A percentile compares a stretch with the other conserved stretches of the same genome.
phyloP scores from a whole-genome alignment of 2,888 invertebrate species.

The Diplazon laetatorius region DNA sequence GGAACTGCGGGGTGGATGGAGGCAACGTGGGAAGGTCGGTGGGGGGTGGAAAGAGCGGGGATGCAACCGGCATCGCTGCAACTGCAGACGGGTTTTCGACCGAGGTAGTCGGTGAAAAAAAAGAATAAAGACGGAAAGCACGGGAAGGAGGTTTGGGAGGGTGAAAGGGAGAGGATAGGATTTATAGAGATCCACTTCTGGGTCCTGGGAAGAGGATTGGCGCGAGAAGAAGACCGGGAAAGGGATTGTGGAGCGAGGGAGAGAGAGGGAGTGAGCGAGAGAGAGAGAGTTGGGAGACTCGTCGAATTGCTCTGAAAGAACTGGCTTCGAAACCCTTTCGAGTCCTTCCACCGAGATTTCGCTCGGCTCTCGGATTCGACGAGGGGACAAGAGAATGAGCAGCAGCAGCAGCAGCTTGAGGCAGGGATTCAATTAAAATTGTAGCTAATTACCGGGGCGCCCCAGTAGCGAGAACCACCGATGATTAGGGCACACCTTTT shows the following conservation, averaged over 20 bases:
- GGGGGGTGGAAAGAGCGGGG: constrained; percentile 27
- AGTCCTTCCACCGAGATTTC: constrained; percentile 7
- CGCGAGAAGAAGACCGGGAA: constrained; percentile 41
- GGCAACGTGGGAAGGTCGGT: constrained; percentile 57
- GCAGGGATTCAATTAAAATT: constrained; percentile 64
- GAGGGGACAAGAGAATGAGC: constrained; percentile 30
- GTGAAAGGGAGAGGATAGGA: constrained; percentile 62
- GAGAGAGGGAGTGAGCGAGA: constrained; percentile 23
- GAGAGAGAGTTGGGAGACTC: constrained; percentile 37
- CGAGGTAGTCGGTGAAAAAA: constrained; percentile 60
- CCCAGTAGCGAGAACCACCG: not conserved
- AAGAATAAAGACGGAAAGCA: constrained; percentile 46
- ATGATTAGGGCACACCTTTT: constrained; percentile 13
- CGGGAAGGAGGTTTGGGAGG: too few species aligned
- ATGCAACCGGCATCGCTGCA: constrained; percentile 39
- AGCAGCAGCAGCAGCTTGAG: constrained; percentile 22
- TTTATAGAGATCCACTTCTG: constrained; percentile 71
- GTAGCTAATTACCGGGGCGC: constrained; percentile 53
- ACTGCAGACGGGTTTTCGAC: constrained; percentile 37
- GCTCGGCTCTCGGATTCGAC: not conserved
- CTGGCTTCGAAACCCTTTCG: constrained; percentile 46
- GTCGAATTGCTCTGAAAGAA: constrained; percentile 32
- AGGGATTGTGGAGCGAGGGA: constrained; percentile 28
- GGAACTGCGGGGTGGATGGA: constrained; percentile 70
- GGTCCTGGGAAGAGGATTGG: constrained; percentile 61